Conservation (phyloP, 2,888 invertebrate genomes). For the Phaonia tiefii region DNA sequence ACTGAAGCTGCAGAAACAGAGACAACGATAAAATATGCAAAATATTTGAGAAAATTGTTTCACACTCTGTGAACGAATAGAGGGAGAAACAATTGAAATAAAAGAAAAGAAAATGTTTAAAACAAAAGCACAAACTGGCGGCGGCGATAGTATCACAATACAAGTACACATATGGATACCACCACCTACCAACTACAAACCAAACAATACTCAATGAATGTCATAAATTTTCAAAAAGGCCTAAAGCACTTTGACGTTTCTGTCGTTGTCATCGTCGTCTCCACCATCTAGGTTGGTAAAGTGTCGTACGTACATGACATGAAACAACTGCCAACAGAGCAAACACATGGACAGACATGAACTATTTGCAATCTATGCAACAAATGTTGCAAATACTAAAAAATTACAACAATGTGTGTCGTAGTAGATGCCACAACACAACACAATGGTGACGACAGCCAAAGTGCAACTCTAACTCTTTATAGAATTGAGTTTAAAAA, state of each 20-base stretch:
- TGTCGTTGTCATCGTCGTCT: conserved; percentile 7
- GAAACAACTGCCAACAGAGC: conserved; percentile 12
- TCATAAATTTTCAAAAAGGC: conserved; percentile 60
- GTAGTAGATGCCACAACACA: conserved; percentile 14
- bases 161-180: neutral
- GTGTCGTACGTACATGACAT: conserved; percentile 22
- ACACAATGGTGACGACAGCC: conserved; percentile 17
- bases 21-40: conserved; percentile 56
- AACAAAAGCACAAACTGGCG: conserved; percentile 28
- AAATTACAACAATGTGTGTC: conserved; percentile 19
- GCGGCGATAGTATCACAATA: conserved; percentile 52
- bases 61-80: conserved; percentile 29
- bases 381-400: conserved; percentile 24
- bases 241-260: conserved; percentile 1
- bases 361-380: neutral
- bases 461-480: neutral
- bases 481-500: neutral
- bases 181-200: conserved; percentile 39
- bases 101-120: conserved; percentile 23
- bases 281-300: neutral
- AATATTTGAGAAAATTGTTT: conserved; percentile 61
- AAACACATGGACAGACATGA: conserved; percentile 14
- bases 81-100: conserved; percentile 19
- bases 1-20: neutral
- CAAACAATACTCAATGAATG: conserved; percentile 62